Percentiles rank a stretch among this genome's conserved stretches.
These are phyloP conservation scores for Melanchra persicariae DNA, from an alignment of 2,888 invertebrate species.

Conservation along the genomic window DNA sequence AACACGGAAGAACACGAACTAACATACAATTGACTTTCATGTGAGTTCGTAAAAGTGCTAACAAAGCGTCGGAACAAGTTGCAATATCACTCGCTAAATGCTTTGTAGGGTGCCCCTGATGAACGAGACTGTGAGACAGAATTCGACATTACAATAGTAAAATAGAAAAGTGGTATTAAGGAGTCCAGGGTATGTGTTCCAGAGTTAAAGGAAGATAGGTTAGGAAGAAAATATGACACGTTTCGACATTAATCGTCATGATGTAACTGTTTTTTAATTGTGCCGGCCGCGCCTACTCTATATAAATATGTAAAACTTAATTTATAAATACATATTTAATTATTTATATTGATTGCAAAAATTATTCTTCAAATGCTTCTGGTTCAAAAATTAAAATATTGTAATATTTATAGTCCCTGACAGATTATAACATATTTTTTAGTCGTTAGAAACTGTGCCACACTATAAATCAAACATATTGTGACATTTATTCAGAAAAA, in stretches of 20 bases:
- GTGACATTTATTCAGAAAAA: slow-evolving; percentile 44
- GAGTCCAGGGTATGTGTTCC: too few relatives aligned
- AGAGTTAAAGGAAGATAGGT: too few relatives aligned
- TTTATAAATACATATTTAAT: slow-evolving; percentile 19
- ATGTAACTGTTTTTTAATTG: neutral
- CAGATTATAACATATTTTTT: slow-evolving; percentile 31
- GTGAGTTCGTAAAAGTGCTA: slow-evolving; percentile 82
- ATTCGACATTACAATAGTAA: neutral
- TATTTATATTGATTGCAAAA: slow-evolving; percentile 28
- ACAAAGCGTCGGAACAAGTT: slow-evolving; percentile 80
- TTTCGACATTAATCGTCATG: neutral
- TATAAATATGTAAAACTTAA: slow-evolving; percentile 9
- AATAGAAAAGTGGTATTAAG: too few relatives aligned
- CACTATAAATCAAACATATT: slow-evolving; percentile 54
- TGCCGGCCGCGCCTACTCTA: neutral
- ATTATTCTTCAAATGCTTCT: slow-evolving; percentile 27
- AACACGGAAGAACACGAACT: slow-evolving; percentile 59
- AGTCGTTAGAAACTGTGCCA: slow-evolving; percentile 33
- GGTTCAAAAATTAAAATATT: slow-evolving; percentile 46
- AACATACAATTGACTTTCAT: slow-evolving; percentile 65
- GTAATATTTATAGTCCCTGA: slow-evolving; percentile 30
- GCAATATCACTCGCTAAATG: slow-evolving; percentile 79
- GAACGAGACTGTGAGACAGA: neutral
- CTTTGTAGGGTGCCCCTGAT: slow-evolving; percentile 55
- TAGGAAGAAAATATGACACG: neutral